Conservation (phyloP, 2,113 vertebrate species). For the Brachyistius frenatus region DNA sequence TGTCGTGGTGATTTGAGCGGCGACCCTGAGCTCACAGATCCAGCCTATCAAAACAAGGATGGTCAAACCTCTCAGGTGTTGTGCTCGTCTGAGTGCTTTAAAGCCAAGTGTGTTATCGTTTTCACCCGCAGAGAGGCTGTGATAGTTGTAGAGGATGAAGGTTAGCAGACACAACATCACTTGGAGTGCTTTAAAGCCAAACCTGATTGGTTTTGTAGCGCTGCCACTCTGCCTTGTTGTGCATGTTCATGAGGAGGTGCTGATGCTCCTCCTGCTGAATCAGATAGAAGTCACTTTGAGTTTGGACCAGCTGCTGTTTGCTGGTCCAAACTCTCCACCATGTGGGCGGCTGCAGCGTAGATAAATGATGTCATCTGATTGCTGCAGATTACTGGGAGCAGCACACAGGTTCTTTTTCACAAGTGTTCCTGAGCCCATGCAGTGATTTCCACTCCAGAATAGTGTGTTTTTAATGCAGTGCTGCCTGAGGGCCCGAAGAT, state of each 20-base stretch:
- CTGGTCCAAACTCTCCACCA: neutral
- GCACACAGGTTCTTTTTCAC: too few species aligned
- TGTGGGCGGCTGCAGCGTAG: too few species aligned
- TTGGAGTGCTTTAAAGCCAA: constrained; percentile 70
- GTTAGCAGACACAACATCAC: constrained; percentile 63
- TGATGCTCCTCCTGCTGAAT: constrained; percentile 44
- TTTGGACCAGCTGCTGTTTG: neutral
- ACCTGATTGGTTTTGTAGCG: constrained; percentile 63
- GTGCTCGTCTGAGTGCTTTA: constrained; percentile 77
- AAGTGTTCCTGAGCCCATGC: too few species aligned
- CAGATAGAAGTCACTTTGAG: constrained; percentile 19
- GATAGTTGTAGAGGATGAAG: constrained; percentile 72
- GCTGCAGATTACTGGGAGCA: too few species aligned
- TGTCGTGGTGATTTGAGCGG: constrained; percentile 74
- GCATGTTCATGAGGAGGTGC: constrained; percentile 35
- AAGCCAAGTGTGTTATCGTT: constrained; percentile 84
- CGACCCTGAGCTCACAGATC: constrained; percentile 70
- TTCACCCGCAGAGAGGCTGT: constrained; percentile 73
- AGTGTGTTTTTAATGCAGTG: too few species aligned
- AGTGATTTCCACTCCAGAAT: too few species aligned
- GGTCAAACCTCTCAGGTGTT: constrained; percentile 78
- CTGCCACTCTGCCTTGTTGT: constrained; percentile 53
- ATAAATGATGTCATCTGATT: too few species aligned
- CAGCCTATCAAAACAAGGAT: constrained; percentile 73
- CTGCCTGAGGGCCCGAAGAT: too few species aligned